Evolutionary conservation across 30 jellyfish, hydroid and myxozoan genomes (phyloP).

Genomic region (Chironex yamaguchii): DNA sequence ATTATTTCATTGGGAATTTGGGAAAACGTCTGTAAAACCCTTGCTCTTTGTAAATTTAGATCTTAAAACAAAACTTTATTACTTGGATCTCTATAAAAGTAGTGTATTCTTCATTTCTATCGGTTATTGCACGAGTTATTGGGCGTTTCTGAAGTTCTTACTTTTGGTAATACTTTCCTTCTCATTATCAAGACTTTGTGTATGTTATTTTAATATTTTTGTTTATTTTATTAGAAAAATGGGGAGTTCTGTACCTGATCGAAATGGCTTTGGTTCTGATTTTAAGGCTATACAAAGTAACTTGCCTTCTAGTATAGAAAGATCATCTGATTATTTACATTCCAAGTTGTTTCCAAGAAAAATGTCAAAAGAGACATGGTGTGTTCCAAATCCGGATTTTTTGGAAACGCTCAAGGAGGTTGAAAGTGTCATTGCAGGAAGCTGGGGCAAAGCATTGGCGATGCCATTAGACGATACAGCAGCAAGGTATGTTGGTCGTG

Average conservation of each 20-base stretch:
- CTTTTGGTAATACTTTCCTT: too few species aligned
- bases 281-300: background rate
- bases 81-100: too few species aligned
- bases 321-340: constrained; percentile 20
- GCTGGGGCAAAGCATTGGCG: constrained; percentile 48
- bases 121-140: too few species aligned
- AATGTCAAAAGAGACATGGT: constrained; percentile 38
- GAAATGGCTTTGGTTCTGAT: constrained; percentile 45
- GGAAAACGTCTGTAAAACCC: too few species aligned
- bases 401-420: constrained; percentile 35
- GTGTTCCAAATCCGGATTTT: constrained; percentile 49
- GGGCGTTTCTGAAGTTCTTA: too few species aligned
- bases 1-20: too few species aligned
- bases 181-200: too few species aligned
- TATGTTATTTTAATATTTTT: too few species aligned
- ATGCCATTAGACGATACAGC: constrained; percentile 39
- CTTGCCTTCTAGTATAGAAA: background rate
- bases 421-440: constrained; percentile 26
- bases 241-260: constrained; percentile 2
- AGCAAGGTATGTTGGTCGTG: constrained; percentile 1
- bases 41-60: too few species aligned
- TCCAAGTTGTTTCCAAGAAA: constrained; percentile 47
- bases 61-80: too few species aligned
- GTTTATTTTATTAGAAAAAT: too few species aligned
- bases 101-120: too few species aligned